phyloP scores from a whole-genome alignment of 2,888 invertebrate genomes.

The Standfussiana lucernea region DNA sequence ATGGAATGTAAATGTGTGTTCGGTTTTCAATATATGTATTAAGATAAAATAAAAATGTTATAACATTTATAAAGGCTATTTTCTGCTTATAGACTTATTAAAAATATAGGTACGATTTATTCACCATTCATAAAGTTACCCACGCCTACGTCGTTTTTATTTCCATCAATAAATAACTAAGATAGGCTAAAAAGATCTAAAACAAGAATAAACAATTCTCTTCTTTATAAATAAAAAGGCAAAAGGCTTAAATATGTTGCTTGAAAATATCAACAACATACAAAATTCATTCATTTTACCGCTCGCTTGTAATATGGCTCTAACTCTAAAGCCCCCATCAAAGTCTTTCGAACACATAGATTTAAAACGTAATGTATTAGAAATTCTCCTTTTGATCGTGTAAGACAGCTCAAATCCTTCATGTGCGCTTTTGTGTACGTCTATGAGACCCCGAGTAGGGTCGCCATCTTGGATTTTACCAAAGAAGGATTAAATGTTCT shows the following conservation, averaged over 20 bases:
- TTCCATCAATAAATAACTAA: slow-evolving; percentile 1
- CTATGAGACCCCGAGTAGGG: slow-evolving; percentile 25
- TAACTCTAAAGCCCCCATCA: slow-evolving; percentile 45
- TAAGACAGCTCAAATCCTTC: slow-evolving; percentile 46
- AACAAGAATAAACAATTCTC: neutral
- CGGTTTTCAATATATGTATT: neutral
- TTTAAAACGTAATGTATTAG: slow-evolving; percentile 65
- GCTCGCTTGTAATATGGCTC: slow-evolving; percentile 15
- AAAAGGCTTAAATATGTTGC: slow-evolving; percentile 10
- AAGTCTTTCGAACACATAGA: slow-evolving; percentile 49
- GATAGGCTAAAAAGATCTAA: neutral
- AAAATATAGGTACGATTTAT: neutral
- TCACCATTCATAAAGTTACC: neutral
- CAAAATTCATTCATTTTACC: slow-evolving; percentile 1
- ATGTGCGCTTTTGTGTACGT: slow-evolving; percentile 47
- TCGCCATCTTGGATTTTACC: slow-evolving; percentile 29
- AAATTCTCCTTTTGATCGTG: slow-evolving; percentile 57
- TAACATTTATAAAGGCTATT: too few relatives aligned
- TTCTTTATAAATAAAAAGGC: slow-evolving; percentile 16
- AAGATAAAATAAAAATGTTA: neutral
- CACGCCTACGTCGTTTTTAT: neutral
- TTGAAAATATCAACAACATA: slow-evolving; percentile 29
- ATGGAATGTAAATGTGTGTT: neutral
- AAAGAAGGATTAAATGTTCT: slow-evolving; percentile 14
- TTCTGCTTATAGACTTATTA: too few relatives aligned